Evolutionary conservation across 2,797 vertebrate genomes (phyloP), one percentile per base, ranked within the genome.

Genomic region (Poecilia picta): DNA sequence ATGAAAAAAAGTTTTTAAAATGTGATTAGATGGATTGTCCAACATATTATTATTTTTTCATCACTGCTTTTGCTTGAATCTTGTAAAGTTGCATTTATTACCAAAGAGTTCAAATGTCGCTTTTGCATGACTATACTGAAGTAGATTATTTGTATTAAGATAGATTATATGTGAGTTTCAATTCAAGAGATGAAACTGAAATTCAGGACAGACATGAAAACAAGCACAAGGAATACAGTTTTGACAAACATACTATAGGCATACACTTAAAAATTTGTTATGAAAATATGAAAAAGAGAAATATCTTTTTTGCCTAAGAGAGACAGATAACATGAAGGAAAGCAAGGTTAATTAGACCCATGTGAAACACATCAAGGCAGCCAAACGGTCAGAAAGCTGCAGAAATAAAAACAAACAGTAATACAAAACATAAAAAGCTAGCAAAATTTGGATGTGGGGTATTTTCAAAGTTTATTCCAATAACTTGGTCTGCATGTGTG

Each of bases 41-140:
- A 74, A 73, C 75, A 59, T 80, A 87, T 84, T 83, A 10, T 75
- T 74, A n/a, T 39, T 84, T 74, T 81, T 81, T 83, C 78, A 88
- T 84, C 74, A 51, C 66, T 72, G 70, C 39, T 77, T 83, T 76
- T 84, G 80, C 74, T 82, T 85, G 86, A 91, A 81, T 79, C 71
- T 82, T 76, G 28, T 76, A 78, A 46, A 51, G 78, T 43, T 80
- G 47, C 74, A 73, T 77, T 92, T 57, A 77, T 79, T 81, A 81
- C 73, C 81, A 88, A 87, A 81, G 72, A 86, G 74, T 68, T 74
- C 68, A 80, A 74, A 41, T 71, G 31, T 0, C 45, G 0, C 41
- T 72, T 73, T 74, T 68, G n/a, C 66, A 78, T 39, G 70, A 45
- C 39, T 79, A 45, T 55, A 72, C 75, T 51, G 2, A 71, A 78